Percentiles rank a stretch among this genome's conserved stretches.
Conservation (phyloP, 2,797 vertebrate genomes). For the Sciaenops ocellatus region DNA sequence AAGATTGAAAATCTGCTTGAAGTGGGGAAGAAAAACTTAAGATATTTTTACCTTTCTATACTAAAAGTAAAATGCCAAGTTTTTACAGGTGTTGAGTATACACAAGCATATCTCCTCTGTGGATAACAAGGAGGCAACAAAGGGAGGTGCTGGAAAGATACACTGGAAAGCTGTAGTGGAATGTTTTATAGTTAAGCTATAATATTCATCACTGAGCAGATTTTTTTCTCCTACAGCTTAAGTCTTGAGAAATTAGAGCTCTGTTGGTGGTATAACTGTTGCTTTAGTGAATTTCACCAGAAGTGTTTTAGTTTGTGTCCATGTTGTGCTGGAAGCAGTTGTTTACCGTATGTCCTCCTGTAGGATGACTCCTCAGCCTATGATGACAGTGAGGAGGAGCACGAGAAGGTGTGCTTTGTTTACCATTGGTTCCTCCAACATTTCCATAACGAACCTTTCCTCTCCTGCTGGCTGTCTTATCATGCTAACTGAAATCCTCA, state of each 20-base stretch:
- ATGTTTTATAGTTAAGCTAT: neutral
- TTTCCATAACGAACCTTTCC: slow-evolving; percentile 29
- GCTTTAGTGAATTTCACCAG: neutral
- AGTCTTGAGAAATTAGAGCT: neutral
- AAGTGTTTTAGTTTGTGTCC: neutral
- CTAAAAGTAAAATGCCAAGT: neutral
- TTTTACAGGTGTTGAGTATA: neutral
- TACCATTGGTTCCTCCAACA: neutral
- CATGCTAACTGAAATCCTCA: slow-evolving; percentile 11
- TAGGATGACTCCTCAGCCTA: slow-evolving; percentile 66
- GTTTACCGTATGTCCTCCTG: slow-evolving; percentile 46
- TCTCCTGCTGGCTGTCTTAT: slow-evolving; percentile 38
- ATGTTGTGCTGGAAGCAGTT: slow-evolving; percentile 13
- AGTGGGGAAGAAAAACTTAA: slow-evolving; percentile 15
- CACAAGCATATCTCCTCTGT: neutral
- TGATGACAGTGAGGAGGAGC: slow-evolving; percentile 69
- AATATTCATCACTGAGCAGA: neutral
- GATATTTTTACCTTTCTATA: slow-evolving; percentile 15
- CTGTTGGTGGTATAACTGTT: neutral
- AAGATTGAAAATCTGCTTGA: slow-evolving; percentile 31
- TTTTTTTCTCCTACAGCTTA: neutral
- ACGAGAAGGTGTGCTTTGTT: slow-evolving; percentile 69
- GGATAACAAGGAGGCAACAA: neutral
- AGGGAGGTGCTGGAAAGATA: neutral
- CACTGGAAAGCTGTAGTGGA: neutral